Conservation (phyloP, 2,888 invertebrate genomes). For the Perizoma flavofasciatum region DNA sequence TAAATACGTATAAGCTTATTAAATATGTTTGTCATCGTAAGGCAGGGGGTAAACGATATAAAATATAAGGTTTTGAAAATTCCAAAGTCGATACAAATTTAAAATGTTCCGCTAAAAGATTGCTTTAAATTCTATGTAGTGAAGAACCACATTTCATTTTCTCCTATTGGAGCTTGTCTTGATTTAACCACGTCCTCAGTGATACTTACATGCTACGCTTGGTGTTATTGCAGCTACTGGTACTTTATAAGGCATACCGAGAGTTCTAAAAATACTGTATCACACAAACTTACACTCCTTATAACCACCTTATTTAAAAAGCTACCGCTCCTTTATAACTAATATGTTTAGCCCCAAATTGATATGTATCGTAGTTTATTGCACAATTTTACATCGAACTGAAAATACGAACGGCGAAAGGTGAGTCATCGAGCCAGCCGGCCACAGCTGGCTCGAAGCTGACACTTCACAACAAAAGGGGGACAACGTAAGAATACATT, state of each 20-base stretch:
- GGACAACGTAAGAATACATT: conserved; percentile 47
- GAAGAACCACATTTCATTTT: conserved; percentile 48
- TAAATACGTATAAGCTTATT: conserved; percentile 80
- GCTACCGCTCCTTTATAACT: conserved; percentile 72
- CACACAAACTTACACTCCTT: conserved; percentile 65
- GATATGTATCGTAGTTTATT: conserved; percentile 82
- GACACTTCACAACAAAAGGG: conserved; percentile 60
- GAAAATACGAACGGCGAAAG: conserved; percentile 57
- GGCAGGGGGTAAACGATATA: conserved; percentile 73
- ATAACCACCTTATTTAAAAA: conserved; percentile 67
- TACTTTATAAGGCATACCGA: conserved; percentile 76
- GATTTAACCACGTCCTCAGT: conserved; percentile 51
- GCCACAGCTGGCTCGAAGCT: conserved; percentile 75
- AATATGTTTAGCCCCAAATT: conserved; percentile 74
- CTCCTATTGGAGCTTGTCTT: conserved; percentile 27
- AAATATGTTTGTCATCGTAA: conserved; percentile 62
- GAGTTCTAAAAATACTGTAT: conserved; percentile 73
- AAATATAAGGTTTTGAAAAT: conserved; percentile 67
- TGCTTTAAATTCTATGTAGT: conserved; percentile 50
- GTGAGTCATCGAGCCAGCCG: conserved; percentile 65
- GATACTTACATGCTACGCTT: conserved; percentile 56
- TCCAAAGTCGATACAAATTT: conserved; percentile 52
- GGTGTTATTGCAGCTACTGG: conserved; percentile 46
- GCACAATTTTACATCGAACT: conserved; percentile 71
- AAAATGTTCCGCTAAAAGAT: conserved; percentile 53